Evolutionary conservation across 2,888 invertebrate genomes (phyloP).

Genomic region (Yponomeuta cagnagella): DNA sequence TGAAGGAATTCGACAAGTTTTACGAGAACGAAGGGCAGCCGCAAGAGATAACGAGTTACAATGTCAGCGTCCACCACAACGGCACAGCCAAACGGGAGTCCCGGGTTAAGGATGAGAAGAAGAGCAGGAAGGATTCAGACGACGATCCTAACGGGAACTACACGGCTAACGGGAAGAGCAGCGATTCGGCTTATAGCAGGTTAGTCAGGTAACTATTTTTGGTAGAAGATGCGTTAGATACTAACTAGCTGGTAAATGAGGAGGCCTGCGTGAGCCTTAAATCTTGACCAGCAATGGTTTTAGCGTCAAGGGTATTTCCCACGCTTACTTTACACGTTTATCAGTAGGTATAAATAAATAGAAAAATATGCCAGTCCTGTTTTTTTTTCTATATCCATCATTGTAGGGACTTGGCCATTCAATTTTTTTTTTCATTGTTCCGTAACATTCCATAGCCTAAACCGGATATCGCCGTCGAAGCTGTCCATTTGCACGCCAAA

Average conservation of each 20-base stretch:
- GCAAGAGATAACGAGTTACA: slow-evolving; percentile 43
- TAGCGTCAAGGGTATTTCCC: too few species aligned
- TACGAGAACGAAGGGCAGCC: slow-evolving; percentile 56
- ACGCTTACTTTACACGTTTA: too few species aligned
- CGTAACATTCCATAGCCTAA: slow-evolving; percentile 37
- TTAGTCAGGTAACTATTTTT: slow-evolving; percentile 69
- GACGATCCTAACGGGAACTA: slow-evolving; percentile 51
- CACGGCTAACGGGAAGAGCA: slow-evolving; percentile 58
- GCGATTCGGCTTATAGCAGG: slow-evolving; percentile 92
- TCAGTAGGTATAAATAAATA: too few species aligned
- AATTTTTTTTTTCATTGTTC: neutral
- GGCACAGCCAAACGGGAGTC: slow-evolving; percentile 48
- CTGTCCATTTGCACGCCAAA: slow-evolving; percentile 59
- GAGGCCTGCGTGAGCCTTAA: too few species aligned
- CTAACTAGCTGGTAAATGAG: neutral
- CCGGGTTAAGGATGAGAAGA: slow-evolving; percentile 47
- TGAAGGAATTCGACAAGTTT: slow-evolving; percentile 69
- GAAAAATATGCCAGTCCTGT: too few species aligned
- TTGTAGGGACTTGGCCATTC: too few species aligned
- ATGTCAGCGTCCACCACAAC: slow-evolving; percentile 33
- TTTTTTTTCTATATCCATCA: too few species aligned
- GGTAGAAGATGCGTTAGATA: neutral
- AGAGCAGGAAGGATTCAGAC: slow-evolving; percentile 46
- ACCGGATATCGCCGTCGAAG: slow-evolving; percentile 67
- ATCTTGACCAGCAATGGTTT: too few species aligned